These are phyloP conservation scores for Clarias batrachus DNA, from an alignment of 2,113 vertebrate genomes.

Conservation along the genomic window DNA sequence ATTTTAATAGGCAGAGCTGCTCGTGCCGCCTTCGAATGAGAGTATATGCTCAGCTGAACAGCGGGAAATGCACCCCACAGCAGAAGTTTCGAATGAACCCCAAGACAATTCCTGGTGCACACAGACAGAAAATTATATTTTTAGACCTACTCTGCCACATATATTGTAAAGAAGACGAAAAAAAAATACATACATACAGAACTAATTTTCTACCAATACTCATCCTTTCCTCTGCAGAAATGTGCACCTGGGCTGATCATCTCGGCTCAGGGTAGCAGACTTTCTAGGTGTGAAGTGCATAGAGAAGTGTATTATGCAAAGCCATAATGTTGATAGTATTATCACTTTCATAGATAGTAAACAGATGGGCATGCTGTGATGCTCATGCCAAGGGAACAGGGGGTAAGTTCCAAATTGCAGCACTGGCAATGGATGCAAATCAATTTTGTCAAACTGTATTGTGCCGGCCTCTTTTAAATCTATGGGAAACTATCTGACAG, in stretches of 20 bases:
- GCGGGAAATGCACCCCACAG: conserved; percentile 74
- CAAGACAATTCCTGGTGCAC: conserved; percentile 69
- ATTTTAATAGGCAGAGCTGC: conserved; percentile 81
- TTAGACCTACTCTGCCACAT: conserved; percentile 45
- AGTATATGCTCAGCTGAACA: conserved; percentile 75
- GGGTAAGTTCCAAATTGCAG: background rate
- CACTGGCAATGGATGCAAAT: background rate
- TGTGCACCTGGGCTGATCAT: conserved; percentile 36
- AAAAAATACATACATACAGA: conserved; percentile 57
- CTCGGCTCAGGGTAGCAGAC: conserved; percentile 14
- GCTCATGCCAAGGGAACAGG: background rate
- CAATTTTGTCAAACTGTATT: background rate
- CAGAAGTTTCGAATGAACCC: conserved; percentile 74
- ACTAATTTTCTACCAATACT: conserved; percentile 50
- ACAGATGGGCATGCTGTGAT: background rate
- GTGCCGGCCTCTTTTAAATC: background rate
- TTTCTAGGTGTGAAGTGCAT: conserved; percentile 43
- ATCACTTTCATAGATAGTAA: conserved; percentile 13
- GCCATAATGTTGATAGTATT: conserved; percentile 4
- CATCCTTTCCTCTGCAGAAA: conserved; percentile 35
- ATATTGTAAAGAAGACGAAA: conserved; percentile 23
- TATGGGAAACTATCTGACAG: background rate
- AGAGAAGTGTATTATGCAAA: conserved; percentile 43
- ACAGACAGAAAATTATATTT: conserved; percentile 62
- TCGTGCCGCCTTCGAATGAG: conserved; percentile 72